Base-by-base conservation (phyloP, 2,888 invertebrate genomes). In the Ligdia adustata region DNA sequence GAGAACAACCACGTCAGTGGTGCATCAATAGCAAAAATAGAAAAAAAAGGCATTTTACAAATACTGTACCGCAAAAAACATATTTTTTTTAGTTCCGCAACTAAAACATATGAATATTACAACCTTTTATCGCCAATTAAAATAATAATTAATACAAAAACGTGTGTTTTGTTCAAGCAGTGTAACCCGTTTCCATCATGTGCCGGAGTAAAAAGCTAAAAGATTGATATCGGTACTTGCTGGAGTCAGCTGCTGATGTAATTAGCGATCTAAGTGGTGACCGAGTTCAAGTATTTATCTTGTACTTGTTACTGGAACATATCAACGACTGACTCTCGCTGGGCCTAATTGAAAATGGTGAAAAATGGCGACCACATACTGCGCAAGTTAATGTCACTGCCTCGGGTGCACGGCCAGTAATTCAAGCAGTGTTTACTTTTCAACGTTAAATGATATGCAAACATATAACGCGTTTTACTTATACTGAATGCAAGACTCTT, bases 191-290 rank as follows among this genome's bases (percentile, higher is more conserved):
- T 75, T 75, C 64, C 72, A 67, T n/a, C n/a, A n/a, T 70, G 64
- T 70, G 68, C 64, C 62, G 60, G 61, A 62, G 64, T 33, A 18
- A 33, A 9, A n/a, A 22, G n/a, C 63, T 61, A 66, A n/a, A n/a
- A 79, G 82, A 83, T 82, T 79, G 69, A 82, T 83, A 81, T 80
- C 77, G 53, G 64, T 75, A 77, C 75, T 81, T 77, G 66, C 65
- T 45, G 61, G 42, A 79, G 71, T 79, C 79, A 79, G 75, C 81
- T 79, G 80, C 74, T 79, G 80, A 79, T 75, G 70, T 74, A 83
- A 81, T 83, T 83, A 83, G 73, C 66, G 71, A 75, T 66, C 62
- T 67, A 48, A 60, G 62, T 66, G 53, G 64, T 62, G 60, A 64
- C 57, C 58, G 56, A 62, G 65, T 59, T 57, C 52, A 56, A 58